These are phyloP conservation scores for Brachyrhaphis roseni DNA, from an alignment of 2,797 vertebrate species.

Conservation along the genomic window DNA sequence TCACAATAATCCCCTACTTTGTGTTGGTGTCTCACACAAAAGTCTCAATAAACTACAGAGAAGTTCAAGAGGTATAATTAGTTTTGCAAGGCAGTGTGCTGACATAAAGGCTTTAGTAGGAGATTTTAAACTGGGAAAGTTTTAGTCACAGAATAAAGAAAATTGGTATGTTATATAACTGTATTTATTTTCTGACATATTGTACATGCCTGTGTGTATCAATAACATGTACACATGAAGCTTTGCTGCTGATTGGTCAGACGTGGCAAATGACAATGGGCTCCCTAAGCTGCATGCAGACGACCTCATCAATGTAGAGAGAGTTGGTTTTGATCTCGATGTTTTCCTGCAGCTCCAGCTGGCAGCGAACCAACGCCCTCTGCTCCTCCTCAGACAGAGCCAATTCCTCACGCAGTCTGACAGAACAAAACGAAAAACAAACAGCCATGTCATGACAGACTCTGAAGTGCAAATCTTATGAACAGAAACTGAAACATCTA, in stretches of 20 bases:
- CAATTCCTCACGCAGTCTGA: slow-evolving; percentile 81
- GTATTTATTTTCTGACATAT: neutral
- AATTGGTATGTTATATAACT: neutral
- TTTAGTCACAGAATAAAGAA: neutral
- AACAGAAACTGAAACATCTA: neutral
- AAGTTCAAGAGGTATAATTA: neutral
- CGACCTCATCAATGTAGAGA: slow-evolving; percentile 91
- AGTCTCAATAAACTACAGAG: neutral
- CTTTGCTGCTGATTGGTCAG: slow-evolving; percentile 68
- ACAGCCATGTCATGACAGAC: neutral
- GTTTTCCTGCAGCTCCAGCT: slow-evolving; percentile 88
- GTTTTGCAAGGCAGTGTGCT: neutral
- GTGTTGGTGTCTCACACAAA: neutral
- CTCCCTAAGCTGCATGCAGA: slow-evolving; percentile 86
- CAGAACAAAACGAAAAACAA: slow-evolving; percentile 8
- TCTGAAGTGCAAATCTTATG: neutral
- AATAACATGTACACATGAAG: neutral
- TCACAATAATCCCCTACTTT: neutral
- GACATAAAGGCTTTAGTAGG: neutral
- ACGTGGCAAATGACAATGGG: slow-evolving; percentile 79
- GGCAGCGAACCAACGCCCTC: slow-evolving; percentile 78
- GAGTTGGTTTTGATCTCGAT: slow-evolving; percentile 85
- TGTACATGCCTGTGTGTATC: neutral
- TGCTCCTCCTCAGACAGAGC: slow-evolving; percentile 80
- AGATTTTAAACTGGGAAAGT: neutral